Conservation (phyloP, 2,888 invertebrate genomes). For the Mesopsocus fuscifrons region DNA sequence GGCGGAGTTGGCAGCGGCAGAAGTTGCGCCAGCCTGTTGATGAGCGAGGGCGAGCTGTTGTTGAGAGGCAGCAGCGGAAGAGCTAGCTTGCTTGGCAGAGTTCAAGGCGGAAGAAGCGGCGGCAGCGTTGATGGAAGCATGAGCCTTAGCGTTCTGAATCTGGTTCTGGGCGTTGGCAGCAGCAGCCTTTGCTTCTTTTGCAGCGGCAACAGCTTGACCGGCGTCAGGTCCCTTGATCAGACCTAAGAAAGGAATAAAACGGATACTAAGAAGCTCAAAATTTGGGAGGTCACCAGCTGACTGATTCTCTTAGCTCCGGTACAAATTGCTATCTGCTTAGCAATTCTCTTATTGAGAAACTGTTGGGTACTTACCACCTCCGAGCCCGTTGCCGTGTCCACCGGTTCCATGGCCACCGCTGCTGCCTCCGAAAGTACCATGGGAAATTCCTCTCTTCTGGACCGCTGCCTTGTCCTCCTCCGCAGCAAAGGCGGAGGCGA, state of each 20-base stretch:
- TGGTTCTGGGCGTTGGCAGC: background rate
- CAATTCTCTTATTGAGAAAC: no score
- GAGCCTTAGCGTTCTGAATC: background rate
- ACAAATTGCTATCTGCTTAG: no score
- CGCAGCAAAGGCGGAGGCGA: background rate
- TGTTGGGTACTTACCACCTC: background rate
- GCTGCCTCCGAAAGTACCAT: background rate
- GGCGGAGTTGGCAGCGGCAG: slow-evolving; percentile 1
- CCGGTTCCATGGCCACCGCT: background rate
- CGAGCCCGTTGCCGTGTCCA: background rate
- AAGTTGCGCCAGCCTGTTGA: background rate
- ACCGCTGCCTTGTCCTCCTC: background rate
- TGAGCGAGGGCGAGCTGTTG: slow-evolving; percentile 1
- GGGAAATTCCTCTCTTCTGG: background rate
- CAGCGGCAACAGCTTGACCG: background rate
- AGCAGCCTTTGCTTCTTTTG: background rate
- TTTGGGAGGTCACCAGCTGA: no score
- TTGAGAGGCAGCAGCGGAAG: slow-evolving; percentile 1
- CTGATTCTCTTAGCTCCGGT: no score
- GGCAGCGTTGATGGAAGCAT: background rate
- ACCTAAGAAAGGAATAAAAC: no score
- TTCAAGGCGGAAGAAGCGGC: background rate
- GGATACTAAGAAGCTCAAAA: no score
- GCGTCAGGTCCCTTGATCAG: background rate
- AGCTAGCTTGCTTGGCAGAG: background rate